Evolutionary conservation across 2,797 vertebrate species (phyloP), one percentile per base, ranked within the genome.

Genomic region (Acanthis flammea): DNA sequence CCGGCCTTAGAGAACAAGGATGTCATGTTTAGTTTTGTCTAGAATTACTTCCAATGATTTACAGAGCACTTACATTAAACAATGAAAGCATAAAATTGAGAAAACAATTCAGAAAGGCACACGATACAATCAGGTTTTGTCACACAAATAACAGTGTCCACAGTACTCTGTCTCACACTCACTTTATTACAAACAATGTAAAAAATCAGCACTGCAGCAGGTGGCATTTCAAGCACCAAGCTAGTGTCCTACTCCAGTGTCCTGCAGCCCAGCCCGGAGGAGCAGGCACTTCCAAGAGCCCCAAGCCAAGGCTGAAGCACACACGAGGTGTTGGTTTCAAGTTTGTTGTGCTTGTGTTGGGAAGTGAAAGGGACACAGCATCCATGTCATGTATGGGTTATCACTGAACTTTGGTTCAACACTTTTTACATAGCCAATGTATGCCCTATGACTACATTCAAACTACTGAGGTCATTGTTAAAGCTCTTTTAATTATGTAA

Each of bases 31-130:
- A 90, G 93, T 89, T 91, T 71, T 6, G 33, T 72, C 77, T 41
- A 75, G 95, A 84, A 75, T 86, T 61, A 92, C 62, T 78, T 92
- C 58, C 86, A 88, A 0, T 92, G 48, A 75, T 62, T 92, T 93
- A 96, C 92, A 96, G 88, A 95, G 86, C 94, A 70, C 35, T 88
- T 81, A 93, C 86, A 94, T 81, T 35, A 12, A 93, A 93, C 94
- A 93, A 30, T 13, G 72, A 96, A 70, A 93, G 94, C 90, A 80
- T 78, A 72, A 86, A 93, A 54, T 33, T 10, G 50, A 86, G 70
- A 66, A 77, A 88, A 93, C 94, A 86, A 58, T 83, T 83, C 27
- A 11, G 61, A 91, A 96, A 96, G 95, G 95, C 95, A 93, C 92
- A 90, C 76, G 4, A 84, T 95, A 95, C 95, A 96, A 50, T 71